Percentiles rank a stretch among this genome's conserved stretches.
Conservation (phyloP, 2,113 vertebrate species). For the Lycaon pictus region DNA sequence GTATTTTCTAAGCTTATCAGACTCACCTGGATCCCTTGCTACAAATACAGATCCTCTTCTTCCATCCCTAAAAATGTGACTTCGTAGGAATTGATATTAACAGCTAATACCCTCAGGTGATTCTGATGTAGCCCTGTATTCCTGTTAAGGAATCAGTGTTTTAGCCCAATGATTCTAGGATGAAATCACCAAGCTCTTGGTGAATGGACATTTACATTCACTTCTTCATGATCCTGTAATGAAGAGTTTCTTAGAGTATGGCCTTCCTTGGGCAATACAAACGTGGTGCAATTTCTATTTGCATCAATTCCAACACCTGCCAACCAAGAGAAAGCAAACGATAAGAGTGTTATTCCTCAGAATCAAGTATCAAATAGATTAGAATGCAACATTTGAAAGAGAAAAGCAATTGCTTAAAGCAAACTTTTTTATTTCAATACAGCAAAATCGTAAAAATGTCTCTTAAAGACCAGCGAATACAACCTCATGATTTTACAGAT, state of each 20-base stretch:
- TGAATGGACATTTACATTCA: not conserved
- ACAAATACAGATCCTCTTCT: not conserved
- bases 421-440: not conserved
- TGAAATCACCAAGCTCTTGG: not conserved
- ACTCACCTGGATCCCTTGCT: not conserved
- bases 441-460: not conserved
- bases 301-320: not conserved
- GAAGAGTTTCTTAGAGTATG: not conserved
- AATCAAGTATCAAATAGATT: not conserved
- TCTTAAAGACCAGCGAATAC: not conserved
- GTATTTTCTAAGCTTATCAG: slow-evolving; percentile 27
- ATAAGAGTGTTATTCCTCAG: not conserved
- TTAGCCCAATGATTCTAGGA: not conserved
- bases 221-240: not conserved
- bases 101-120: not conserved
- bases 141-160: not conserved
- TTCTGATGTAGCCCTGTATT: not conserved
- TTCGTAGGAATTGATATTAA: not conserved
- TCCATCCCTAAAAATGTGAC: not conserved
- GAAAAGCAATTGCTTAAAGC: not conserved
- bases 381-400: not conserved
- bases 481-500: not conserved
- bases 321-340: not conserved
- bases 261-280: not conserved
- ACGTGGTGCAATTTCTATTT: not conserved